Percentiles rank a stretch among this genome's conserved stretches.
phyloP scores from a whole-genome alignment of 2,888 invertebrate species.

The Agrilus cyanescens region DNA sequence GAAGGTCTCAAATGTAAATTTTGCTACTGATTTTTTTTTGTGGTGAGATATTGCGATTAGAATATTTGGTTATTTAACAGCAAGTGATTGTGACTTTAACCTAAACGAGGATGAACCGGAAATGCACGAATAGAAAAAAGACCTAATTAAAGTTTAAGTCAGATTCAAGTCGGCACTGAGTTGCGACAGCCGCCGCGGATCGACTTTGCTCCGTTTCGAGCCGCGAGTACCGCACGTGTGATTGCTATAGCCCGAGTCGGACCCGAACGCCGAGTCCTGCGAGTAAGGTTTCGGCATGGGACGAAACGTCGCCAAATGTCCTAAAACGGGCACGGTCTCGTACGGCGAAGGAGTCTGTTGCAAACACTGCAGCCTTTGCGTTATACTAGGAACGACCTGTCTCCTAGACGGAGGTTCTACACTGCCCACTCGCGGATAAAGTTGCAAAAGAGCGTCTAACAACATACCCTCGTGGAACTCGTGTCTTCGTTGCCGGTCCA shows the following conservation, averaged over 20 bases:
- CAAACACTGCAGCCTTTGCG: constrained; percentile 34
- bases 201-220: constrained; percentile 30
- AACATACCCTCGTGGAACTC: constrained; percentile 74
- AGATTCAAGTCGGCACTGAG: constrained; percentile 35
- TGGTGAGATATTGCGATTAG: no score
- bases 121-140: background rate
- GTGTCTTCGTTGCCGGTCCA: constrained; percentile 44
- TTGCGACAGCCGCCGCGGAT: constrained; percentile 33
- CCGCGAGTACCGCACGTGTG: constrained; percentile 52
- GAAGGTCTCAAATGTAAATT: no score
- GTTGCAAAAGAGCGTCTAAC: constrained; percentile 57
- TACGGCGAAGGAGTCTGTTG: constrained; percentile 41
- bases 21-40: no score
- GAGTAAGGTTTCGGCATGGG: constrained; percentile 52
- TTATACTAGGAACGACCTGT: constrained; percentile 30
- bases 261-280: constrained; percentile 68
- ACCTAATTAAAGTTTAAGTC: constrained; percentile 18
- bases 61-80: no score
- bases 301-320: constrained; percentile 49
- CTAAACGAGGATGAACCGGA: no score
- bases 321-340: constrained; percentile 57
- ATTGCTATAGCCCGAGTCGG: constrained; percentile 78
- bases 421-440: constrained; percentile 61
- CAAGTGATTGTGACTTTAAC: background rate
- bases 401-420: constrained; percentile 39